These are phyloP conservation scores for Crotalus viridis DNA, from an alignment of 2,113 vertebrate genomes.

Conservation along the genomic window DNA sequence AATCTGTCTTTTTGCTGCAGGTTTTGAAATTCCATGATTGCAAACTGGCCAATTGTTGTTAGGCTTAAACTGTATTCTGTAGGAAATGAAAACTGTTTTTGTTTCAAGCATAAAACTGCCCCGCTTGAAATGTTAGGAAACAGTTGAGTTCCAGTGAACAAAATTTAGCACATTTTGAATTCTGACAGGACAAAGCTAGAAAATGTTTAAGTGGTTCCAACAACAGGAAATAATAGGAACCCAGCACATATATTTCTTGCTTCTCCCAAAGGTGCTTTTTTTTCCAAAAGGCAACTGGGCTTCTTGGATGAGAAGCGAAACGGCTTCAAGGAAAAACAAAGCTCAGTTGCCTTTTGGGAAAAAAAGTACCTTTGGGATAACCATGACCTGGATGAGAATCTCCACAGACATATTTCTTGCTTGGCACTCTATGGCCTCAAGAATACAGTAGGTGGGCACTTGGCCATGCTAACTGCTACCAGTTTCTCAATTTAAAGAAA, in stretches of 20 bases:
- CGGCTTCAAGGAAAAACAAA: neutral
- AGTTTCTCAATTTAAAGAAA: neutral
- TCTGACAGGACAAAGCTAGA: neutral
- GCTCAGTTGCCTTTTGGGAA: neutral
- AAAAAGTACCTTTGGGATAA: neutral
- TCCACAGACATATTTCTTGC: neutral
- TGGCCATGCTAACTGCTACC: neutral
- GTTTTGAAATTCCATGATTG: neutral
- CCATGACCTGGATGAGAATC: neutral
- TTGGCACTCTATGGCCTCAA: neutral
- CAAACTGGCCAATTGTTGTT: neutral
- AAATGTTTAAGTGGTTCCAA: neutral
- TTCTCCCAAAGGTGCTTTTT: neutral
- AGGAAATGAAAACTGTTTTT: neutral
- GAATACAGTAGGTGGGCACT: neutral
- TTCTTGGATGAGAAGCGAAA: neutral
- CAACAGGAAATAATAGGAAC: neutral
- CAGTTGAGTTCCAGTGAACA: neutral
- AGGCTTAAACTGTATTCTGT: neutral
- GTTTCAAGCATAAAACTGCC: neutral
- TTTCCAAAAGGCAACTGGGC: no score
- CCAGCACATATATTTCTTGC: neutral
- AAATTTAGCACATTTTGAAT: neutral
- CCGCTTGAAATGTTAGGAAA: neutral
- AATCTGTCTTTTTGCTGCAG: neutral